Conservation (phyloP, 2,888 invertebrate genomes). For the Sabatieria punctata region DNA sequence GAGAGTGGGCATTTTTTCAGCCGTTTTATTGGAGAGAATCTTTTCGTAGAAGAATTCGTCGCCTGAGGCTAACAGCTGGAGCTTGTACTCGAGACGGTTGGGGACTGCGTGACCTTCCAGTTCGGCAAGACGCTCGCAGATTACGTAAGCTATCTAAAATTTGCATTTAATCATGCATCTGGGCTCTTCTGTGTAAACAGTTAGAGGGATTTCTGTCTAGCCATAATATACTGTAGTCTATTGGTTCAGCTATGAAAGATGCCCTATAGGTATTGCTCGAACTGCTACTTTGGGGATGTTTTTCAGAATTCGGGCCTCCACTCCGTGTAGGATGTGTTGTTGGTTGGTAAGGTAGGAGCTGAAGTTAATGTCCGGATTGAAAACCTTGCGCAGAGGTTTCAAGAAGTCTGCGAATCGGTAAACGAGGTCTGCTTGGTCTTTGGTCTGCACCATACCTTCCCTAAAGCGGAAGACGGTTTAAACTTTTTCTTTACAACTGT, state of each 20-base stretch:
- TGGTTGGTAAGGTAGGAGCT: constrained; percentile 48
- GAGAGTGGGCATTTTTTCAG: too few species aligned
- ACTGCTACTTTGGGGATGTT: constrained; percentile 54
- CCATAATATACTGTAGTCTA: too few species aligned
- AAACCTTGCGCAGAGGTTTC: constrained; percentile 52
- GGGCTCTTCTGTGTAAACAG: background rate
- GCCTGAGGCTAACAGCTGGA: constrained; percentile 38
- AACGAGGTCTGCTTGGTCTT: constrained; percentile 60
- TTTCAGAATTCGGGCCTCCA: constrained; percentile 55
- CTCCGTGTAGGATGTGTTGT: constrained; percentile 53
- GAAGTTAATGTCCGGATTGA: constrained; percentile 38
- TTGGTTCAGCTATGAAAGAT: too few species aligned
- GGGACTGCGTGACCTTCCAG: constrained; percentile 40
- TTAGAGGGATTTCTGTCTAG: too few species aligned
- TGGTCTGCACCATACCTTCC: constrained; percentile 61
- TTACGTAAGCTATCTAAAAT: constrained; percentile 52
- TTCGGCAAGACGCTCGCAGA: constrained; percentile 57
- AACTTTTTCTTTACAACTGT: too few species aligned
- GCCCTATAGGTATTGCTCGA: too few species aligned
- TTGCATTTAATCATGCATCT: background rate
- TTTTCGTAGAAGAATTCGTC: constrained; percentile 33
- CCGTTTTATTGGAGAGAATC: constrained; percentile 40
- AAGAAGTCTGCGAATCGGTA: constrained; percentile 63
- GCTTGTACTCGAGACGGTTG: constrained; percentile 24
- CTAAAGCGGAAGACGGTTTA: constrained; percentile 34